Evolutionary conservation across 2,113 vertebrate genomes (phyloP), one percentile per base, ranked within the genome.

Genomic region (Cyanoramphus novaezelandiae): DNA sequence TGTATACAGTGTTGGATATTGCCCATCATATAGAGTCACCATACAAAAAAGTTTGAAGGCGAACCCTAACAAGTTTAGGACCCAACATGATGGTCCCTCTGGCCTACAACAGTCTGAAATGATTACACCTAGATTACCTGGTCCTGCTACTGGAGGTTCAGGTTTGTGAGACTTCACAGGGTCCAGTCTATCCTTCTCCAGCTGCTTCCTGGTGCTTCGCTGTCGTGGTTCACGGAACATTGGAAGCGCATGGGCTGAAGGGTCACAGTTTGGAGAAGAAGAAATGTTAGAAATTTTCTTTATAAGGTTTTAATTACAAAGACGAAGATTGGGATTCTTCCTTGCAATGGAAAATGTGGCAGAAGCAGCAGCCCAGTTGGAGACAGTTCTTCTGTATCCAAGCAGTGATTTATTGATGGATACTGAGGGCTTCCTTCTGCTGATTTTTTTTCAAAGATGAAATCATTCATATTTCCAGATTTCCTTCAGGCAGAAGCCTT

Each of bases 151-250:
- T 5, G 99, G 99, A 67, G 99, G 99, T 88, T 99, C 99, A 0
- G 99, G 99, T 94, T 99, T 99, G 98, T 99, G 99, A 75, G 99
- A 99, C 95, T 99, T 99, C 96, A 98, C 91, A 9, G 99, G 99
- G 90, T 99, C 99, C 53, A 99, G 97, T 27, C 99, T 96, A 95
- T 99, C 99, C 97, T 99, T 99, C 97, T 99, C 99, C 98, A 99
- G 98, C 97, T 99, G 99, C 72, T 99, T 99, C 75, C 99, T 98
- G 4, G 99, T 99, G 94, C 99, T 99, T 92, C 99, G 98, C 44
- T 99, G 99, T 72, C 99, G 98, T 90, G 99, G 99, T 92, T 99
- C 99, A n/a, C 99, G 98, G 98, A 99, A 99, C 99, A 99, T 99
- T 1, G 99, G 99, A 96, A 99, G 97, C 0, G 99, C 99, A 59